A percentile compares a stretch with the other conserved stretches of the same genome.
phyloP scores from a whole-genome alignment of 2,797 vertebrate species.

The Vireo griseus region DNA sequence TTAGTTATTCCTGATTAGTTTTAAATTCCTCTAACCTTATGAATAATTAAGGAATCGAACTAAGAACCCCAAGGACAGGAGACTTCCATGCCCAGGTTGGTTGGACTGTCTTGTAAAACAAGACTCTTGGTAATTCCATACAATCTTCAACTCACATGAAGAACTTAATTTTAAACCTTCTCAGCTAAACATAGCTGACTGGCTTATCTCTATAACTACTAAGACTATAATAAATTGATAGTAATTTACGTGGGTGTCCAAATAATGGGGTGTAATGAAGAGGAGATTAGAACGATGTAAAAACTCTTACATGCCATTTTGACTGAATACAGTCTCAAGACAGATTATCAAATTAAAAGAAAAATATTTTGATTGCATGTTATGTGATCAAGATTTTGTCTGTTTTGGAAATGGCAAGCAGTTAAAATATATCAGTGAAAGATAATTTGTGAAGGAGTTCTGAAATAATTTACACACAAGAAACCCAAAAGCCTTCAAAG shows the following conservation, averaged over 20 bases:
- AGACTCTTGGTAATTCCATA: not conserved
- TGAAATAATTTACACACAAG: not conserved
- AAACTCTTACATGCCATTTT: not conserved
- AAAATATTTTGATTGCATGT: slow-evolving; percentile 14
- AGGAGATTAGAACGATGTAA: not conserved
- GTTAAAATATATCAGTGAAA: not conserved
- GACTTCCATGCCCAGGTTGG: not conserved
- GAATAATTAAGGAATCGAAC: not conserved
- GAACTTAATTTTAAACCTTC: not conserved
- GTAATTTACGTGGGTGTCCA: not conserved
- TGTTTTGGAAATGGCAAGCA: not conserved
- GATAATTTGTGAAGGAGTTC: not conserved
- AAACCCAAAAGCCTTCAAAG: not conserved
- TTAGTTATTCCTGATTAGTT: not conserved
- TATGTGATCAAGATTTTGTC: not conserved
- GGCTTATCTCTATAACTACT: not conserved
- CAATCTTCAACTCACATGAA: not conserved
- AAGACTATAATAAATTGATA: not conserved
- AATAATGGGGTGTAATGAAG: not conserved
- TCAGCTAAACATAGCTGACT: not conserved
- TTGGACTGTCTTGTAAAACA: not conserved
- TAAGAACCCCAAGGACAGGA: not conserved
- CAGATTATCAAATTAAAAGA: not conserved
- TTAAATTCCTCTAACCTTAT: not conserved
- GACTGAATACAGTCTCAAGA: not conserved